A percentile compares a stretch with the other conserved stretches of the same genome.
Conservation (phyloP, 2,797 vertebrate species). For the Harpagifer antarcticus region DNA sequence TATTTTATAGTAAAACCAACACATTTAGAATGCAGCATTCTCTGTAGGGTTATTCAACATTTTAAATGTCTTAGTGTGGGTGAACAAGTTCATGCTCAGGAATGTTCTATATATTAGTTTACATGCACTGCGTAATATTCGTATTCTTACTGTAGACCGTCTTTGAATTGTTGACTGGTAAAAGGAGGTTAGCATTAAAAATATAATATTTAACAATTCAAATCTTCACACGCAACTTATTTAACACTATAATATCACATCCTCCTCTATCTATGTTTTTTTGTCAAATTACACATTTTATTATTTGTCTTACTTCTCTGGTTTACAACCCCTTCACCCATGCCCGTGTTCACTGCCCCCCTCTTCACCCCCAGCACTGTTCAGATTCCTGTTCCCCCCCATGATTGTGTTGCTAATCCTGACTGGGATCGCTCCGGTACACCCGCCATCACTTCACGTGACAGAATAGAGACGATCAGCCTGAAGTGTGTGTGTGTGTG, state of each 20-base stretch:
- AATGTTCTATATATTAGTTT: no score
- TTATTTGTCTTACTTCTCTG: constrained; percentile 17
- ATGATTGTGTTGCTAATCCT: constrained; percentile 76
- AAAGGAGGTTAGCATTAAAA: no score
- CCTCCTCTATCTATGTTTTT: not conserved
- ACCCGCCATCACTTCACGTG: constrained; percentile 57
- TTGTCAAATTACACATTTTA: constrained; percentile 39
- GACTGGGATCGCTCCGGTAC: constrained; percentile 62
- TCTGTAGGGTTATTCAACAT: no score
- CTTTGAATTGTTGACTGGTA: no score
- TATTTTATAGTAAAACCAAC: no score
- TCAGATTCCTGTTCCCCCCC: constrained; percentile 55
- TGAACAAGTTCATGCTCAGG: no score
- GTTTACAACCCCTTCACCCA: constrained; percentile 14
- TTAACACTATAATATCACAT: not conserved
- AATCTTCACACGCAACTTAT: no score
- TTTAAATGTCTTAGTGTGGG: no score
- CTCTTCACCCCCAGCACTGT: constrained; percentile 25
- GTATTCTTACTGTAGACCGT: no score
- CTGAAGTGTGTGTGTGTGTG: constrained; percentile 32
- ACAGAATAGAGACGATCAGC: constrained; percentile 71
- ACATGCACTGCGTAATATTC: no score
- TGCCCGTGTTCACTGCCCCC: not conserved
- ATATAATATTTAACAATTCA: no score
- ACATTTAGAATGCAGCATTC: no score